Evolutionary conservation across 2,797 vertebrate genomes (phyloP).

Genomic region (Poeciliopsis presidionis): DNA sequence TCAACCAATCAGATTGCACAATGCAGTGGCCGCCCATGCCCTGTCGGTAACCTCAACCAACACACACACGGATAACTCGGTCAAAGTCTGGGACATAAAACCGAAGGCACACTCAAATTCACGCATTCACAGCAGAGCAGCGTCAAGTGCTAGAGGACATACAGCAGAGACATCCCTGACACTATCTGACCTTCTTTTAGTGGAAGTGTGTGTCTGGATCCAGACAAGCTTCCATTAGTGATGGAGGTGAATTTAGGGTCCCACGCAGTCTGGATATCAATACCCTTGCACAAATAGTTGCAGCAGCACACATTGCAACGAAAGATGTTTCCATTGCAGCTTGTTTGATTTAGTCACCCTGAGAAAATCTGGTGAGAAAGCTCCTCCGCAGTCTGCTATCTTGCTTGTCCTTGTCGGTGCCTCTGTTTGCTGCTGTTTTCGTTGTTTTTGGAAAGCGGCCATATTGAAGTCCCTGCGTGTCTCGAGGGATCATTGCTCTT

Average conservation of each 20-base stretch:
- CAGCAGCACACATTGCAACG: neutral
- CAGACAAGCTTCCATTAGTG: constrained; percentile 72
- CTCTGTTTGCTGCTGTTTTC: constrained; percentile 47
- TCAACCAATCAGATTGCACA: constrained; percentile 63
- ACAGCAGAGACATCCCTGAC: constrained; percentile 52
- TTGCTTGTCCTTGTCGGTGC: constrained; percentile 51
- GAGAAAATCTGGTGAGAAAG: constrained; percentile 48
- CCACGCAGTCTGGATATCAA: constrained; percentile 19
- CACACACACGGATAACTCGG: constrained; percentile 8
- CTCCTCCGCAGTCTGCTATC: constrained; percentile 26
- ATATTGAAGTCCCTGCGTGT: constrained; percentile 50
- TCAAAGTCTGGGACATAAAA: constrained; percentile 13
- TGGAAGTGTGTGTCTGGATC: constrained; percentile 34
- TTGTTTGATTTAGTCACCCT: constrained; percentile 30
- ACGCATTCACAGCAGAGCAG: constrained; percentile 9
- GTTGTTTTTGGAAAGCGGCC: constrained; percentile 58
- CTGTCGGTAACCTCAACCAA: constrained; percentile 46
- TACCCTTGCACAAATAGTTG: neutral
- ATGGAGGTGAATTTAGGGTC: constrained; percentile 50
- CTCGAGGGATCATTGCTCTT: constrained; percentile 46
- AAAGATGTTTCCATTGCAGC: neutral
- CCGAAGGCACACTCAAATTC: constrained; percentile 11
- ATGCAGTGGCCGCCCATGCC: constrained; percentile 56
- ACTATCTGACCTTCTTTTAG: constrained; percentile 67
- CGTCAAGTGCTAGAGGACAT: constrained; percentile 52